Evolutionary conservation across 1,140 invertebrate species (phyloP).

Genomic region (Dolichoris vasculosae): DNA sequence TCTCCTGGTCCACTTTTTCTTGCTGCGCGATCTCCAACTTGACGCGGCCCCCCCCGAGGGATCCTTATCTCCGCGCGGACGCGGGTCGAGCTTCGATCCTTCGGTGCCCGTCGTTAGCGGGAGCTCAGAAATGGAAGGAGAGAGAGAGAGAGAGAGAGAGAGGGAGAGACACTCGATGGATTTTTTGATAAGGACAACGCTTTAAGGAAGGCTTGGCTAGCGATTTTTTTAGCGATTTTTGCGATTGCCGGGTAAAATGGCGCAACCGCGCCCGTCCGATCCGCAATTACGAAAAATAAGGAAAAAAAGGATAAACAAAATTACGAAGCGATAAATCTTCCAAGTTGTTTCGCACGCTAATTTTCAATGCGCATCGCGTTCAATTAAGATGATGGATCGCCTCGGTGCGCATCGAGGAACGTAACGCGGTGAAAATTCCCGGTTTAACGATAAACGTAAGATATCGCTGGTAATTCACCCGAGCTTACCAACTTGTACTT

Average conservation of each 20-base stretch:
- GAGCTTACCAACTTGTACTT: not conserved
- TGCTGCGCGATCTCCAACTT: not conserved
- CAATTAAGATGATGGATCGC: not conserved
- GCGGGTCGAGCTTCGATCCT: not conserved
- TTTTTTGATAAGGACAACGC: not conserved
- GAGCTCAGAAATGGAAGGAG: conserved; percentile 14
- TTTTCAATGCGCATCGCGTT: conserved; percentile 1
- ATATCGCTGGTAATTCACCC: not conserved
- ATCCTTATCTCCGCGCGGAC: conserved; percentile 14
- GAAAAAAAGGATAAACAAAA: too few relatives aligned
- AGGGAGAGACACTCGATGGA: not conserved
- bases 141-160: not conserved
- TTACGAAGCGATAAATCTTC: not conserved
- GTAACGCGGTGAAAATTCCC: not conserved
- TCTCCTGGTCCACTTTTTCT: conserved; percentile 26
- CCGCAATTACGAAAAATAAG: not conserved
- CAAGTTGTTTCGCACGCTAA: not conserved
- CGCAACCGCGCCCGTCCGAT: not conserved
- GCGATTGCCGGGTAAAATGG: not conserved
- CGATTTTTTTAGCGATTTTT: not conserved
- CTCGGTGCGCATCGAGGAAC: not conserved
- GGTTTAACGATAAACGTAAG: not conserved
- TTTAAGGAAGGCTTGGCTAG: not conserved
- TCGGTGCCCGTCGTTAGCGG: not conserved
- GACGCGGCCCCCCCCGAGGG: not conserved